phyloP scores from a whole-genome alignment of 2,888 invertebrate species.

The Unio pictorum region DNA sequence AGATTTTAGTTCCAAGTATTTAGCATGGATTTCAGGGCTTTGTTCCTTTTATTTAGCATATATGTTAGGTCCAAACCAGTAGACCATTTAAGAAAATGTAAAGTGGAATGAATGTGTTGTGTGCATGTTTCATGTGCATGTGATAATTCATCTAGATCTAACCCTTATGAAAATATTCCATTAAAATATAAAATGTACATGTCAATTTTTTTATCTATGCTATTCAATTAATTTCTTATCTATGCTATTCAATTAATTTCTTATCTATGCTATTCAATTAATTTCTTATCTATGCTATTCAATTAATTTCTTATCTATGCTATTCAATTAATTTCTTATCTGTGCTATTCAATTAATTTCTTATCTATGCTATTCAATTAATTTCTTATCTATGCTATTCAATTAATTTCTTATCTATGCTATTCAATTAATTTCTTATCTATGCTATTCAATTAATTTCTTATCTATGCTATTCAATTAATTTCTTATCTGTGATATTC shows the following conservation, averaged over 20 bases:
- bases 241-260: background rate
- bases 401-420: background rate
- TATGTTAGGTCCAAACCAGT: too few relatives aligned
- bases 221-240: too few relatives aligned
- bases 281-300: background rate
- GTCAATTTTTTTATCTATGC: too few relatives aligned
- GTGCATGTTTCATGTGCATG: too few relatives aligned
- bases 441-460: background rate
- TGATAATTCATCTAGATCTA: too few relatives aligned
- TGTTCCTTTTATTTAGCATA: too few relatives aligned
- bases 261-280: background rate
- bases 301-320: background rate
- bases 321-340: background rate
- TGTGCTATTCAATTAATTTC: background rate
- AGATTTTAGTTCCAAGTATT: too few relatives aligned
- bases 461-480: background rate
- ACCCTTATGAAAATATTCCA: too few relatives aligned
- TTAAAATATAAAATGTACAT: too few relatives aligned
- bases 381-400: background rate
- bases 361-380: background rate
- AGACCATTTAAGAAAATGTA: too few relatives aligned
- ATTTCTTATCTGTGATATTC: background rate
- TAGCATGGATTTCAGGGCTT: too few relatives aligned
- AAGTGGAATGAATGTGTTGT: too few relatives aligned
- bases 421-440: background rate